These are phyloP conservation scores for Pycnonotus jocosus DNA, from an alignment of 2,113 vertebrate genomes.

Conservation along the genomic window DNA sequence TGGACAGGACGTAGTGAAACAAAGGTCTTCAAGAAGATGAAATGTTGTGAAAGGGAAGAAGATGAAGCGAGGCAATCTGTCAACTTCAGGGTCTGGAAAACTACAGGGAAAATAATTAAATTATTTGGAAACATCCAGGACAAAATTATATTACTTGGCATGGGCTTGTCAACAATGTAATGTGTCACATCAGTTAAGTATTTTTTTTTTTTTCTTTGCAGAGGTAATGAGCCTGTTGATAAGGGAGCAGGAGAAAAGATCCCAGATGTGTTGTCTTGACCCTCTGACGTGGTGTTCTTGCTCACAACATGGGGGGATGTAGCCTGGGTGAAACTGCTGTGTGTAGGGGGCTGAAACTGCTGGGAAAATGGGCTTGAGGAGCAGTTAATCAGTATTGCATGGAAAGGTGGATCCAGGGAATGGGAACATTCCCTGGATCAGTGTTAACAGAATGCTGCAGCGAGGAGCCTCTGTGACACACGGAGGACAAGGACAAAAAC, in stretches of 20 bases:
- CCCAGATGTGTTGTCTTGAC: not conserved
- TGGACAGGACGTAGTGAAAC: not conserved
- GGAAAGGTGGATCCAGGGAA: not conserved
- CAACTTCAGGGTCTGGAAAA: conserved; percentile 38
- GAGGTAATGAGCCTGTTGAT: not conserved
- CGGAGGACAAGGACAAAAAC: not conserved
- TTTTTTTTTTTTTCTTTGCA: not conserved
- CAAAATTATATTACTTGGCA: conserved; percentile 45
- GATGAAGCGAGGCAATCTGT: not conserved
- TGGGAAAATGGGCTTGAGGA: not conserved
- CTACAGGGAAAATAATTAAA: conserved; percentile 41
- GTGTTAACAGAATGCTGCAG: not conserved
- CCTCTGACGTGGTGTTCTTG: not conserved
- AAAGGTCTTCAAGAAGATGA: not conserved
- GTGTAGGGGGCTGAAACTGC: not conserved
- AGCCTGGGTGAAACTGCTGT: not conserved
- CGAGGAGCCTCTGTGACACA: not conserved
- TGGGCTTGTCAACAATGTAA: conserved; percentile 40
- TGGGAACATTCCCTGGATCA: not conserved
- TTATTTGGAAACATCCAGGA: conserved; percentile 37
- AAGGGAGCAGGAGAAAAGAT: not conserved
- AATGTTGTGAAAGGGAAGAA: not conserved
- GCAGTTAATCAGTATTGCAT: not conserved
- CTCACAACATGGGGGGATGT: accelerated
- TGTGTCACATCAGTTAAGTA: conserved; percentile 32